A percentile compares a stretch with the other conserved stretches of the same genome.
Evolutionary conservation across 2,888 invertebrate genomes (phyloP).

Genomic region (Melanophora roralis): DNA sequence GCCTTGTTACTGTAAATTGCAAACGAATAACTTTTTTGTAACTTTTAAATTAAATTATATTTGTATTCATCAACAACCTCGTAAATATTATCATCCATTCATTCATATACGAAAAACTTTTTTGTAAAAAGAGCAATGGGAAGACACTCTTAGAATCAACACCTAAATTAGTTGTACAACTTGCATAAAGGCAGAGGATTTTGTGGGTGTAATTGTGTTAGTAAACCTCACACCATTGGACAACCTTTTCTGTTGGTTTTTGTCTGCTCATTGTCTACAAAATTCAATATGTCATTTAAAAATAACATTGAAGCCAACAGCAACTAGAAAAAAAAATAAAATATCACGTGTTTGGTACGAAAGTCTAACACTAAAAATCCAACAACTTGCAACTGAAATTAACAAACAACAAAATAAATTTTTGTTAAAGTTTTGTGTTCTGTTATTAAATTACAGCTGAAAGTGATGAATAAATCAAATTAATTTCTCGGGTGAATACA

Average conservation of each 20-base stretch:
- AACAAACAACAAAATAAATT: constrained; percentile 43
- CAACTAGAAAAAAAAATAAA: neutral
- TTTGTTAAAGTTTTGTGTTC: constrained; percentile 20
- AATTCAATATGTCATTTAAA: neutral
- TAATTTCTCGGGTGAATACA: constrained; percentile 65
- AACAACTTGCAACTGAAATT: constrained; percentile 12
- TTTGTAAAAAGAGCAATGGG: neutral
- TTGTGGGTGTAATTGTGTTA: too few species aligned
- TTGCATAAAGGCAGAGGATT: neutral
- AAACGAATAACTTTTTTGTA: neutral
- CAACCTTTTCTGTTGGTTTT: constrained; percentile 30
- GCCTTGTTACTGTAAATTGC: too few species aligned
- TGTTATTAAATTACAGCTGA: constrained; percentile 55
- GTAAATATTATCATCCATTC: constrained; percentile 6
- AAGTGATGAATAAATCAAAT: constrained; percentile 66
- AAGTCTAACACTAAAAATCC: neutral
- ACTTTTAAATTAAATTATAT: constrained; percentile 43
- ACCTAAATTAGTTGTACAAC: neutral
- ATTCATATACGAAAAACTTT: neutral
- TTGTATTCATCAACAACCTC: constrained; percentile 43
- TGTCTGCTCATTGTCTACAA: constrained; percentile 52
- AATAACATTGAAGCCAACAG: neutral
- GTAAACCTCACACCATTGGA: too few species aligned
- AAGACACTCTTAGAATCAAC: neutral
- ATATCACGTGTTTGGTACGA: neutral